These are phyloP conservation scores for Cydia strobilella DNA, from an alignment of 1,140 invertebrate species.

Conservation along the genomic window DNA sequence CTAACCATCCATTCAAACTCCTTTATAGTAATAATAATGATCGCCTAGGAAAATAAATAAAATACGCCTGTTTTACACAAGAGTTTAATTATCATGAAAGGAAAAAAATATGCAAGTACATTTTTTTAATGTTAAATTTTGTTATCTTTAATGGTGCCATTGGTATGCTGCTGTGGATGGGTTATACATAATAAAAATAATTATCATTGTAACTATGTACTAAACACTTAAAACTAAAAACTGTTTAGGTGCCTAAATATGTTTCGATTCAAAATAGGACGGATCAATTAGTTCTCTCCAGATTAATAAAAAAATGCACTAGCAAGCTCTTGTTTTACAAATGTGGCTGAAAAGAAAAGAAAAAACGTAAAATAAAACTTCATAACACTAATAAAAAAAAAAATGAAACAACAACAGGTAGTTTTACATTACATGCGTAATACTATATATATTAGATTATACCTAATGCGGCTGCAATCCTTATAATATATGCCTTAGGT, in stretches of 20 bases:
- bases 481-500: conserved; percentile 46
- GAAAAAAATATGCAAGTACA: conserved; percentile 75
- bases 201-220: conserved; percentile 51
- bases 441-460: conserved; percentile 35
- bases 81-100: conserved; percentile 72
- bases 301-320: conserved; percentile 40
- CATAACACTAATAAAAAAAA: conserved; percentile 31
- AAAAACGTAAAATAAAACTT: conserved; percentile 33
- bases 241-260: conserved; percentile 40
- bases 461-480: conserved; percentile 42
- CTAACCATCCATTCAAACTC: no score
- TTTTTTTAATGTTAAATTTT: conserved; percentile 69
- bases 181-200: conserved; percentile 58
- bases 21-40: no score
- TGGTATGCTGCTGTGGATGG: conserved; percentile 71
- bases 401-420: conserved; percentile 43
- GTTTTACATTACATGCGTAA: conserved; percentile 37
- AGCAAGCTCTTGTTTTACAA: conserved; percentile 36
- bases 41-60: conserved; percentile 37
- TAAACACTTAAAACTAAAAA: conserved; percentile 50
- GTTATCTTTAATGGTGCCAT: conserved; percentile 61
- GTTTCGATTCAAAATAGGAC: conserved; percentile 42
- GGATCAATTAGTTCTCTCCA: conserved; percentile 38
- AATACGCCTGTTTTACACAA: conserved; percentile 41
- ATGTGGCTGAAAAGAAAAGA: conserved; percentile 25